Conservation (phyloP, 2,888 invertebrate species). For the Drosophila mercatorum region DNA sequence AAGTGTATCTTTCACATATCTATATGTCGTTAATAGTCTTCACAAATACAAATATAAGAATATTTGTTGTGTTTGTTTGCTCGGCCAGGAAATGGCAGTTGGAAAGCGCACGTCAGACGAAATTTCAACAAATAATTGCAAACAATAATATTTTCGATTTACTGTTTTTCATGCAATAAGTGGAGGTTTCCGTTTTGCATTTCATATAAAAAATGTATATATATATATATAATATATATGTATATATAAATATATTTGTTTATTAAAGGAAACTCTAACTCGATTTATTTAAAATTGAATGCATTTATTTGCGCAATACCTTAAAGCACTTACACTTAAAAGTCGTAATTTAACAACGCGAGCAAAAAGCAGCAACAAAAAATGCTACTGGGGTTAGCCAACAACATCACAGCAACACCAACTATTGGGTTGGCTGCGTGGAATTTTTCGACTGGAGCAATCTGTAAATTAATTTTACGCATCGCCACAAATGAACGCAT, state of each 20-base stretch:
- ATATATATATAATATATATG: not conserved
- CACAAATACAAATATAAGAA: slow-evolving; percentile 16
- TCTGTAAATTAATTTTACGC: slow-evolving; percentile 50
- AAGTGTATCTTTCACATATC: not conserved
- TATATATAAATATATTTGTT: not conserved
- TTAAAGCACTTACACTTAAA: slow-evolving; percentile 6
- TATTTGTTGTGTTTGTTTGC: slow-evolving; percentile 25
- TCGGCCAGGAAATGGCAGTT: slow-evolving; percentile 43
- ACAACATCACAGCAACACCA: not conserved
- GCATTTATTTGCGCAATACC: not conserved
- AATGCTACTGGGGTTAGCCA: slow-evolving; percentile 2
- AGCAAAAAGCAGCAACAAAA: not conserved
- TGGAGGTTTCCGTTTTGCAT: slow-evolving; percentile 43
- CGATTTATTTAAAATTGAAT: slow-evolving; percentile 6
- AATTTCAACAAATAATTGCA: slow-evolving; percentile 23
- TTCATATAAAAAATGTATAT: slow-evolving; percentile 13
- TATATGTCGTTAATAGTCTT: slow-evolving; percentile 1
- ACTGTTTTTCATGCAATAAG: slow-evolving; percentile 18
- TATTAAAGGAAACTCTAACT: not conserved
- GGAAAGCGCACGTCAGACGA: slow-evolving; percentile 25
- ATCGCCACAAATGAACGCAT: slow-evolving; percentile 33
- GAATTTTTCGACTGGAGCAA: slow-evolving; percentile 10
- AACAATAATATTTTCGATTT: slow-evolving; percentile 18
- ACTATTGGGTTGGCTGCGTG: not conserved
- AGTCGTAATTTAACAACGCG: slow-evolving; percentile 3